Evolutionary conservation across 2,888 invertebrate species (phyloP), one percentile per base, ranked within the genome.

Genomic region (Archaeoteleia sp.): DNA sequence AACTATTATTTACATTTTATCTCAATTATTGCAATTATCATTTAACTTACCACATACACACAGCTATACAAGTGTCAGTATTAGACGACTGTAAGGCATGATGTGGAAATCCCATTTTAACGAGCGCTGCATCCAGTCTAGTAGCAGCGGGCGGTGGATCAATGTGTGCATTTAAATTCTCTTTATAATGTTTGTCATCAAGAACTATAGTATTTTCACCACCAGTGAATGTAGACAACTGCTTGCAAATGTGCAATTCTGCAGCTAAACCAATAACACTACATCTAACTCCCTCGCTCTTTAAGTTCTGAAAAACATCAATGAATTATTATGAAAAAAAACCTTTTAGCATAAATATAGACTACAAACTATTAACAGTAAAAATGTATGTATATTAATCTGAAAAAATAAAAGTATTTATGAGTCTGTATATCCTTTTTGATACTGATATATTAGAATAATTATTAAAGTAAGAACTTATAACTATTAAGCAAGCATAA

Each of bases 21-120:
- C n/a, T n/a, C n/a, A n/a, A n/a, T n/a, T n/a, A n/a, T n/a, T n/a
- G n/a, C n/a, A 54, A 35, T 45, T 30, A 29, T 46, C 9, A 23
- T 30, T 23, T 14, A 17, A 10, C 88, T 83, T 82, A 94, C 94
- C 95, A 97, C 94, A 96, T 95, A 87, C 97, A 97, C 86, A 96
- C 92, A 17, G 95, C 93, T 67, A 95, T 90, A 3, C 92, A 91
- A 40, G 91, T 90, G 74, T 90, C 91, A 70, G 87, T 88, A 40
- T 85, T 84, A 3, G 88, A 88, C 2, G 88, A 89, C 69, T 90
- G 88, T 55, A 89, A 87, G 48, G 88, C 83, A 73, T 92, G 91
- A 87, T 96, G 95, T 3, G 97, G 97, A 86, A 98, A 98, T 37
- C 97, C 98, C 97, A 98, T 98, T 88, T 96, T 95, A 25, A 96